Conservation (phyloP, 1,140 invertebrate genomes). For the Drosophila aff. region DNA sequence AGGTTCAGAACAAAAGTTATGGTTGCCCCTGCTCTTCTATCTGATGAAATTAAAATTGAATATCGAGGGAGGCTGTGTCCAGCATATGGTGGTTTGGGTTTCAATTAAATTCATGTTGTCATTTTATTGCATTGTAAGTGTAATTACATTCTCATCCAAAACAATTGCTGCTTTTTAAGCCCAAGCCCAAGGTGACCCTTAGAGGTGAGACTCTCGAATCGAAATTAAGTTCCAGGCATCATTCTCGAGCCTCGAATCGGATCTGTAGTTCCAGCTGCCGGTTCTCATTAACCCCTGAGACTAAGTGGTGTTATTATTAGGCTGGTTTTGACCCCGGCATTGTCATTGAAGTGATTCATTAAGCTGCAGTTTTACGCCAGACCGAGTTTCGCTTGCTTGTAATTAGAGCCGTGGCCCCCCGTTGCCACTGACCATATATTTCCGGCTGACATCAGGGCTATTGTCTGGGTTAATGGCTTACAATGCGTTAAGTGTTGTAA, state of each 20-base stretch:
- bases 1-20: neutral
- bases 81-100: too few relatives aligned
- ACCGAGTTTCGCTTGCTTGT: slow-evolving; percentile 44
- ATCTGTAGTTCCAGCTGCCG: slow-evolving; percentile 11
- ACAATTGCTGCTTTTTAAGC: neutral
- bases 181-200: slow-evolving; percentile 20
- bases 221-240: slow-evolving; percentile 3
- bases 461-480: slow-evolving; percentile 60
- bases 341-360: slow-evolving; percentile 73
- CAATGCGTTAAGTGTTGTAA: slow-evolving; percentile 55
- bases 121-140: slow-evolving; percentile 9
- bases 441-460: slow-evolving; percentile 54
- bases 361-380: slow-evolving; percentile 61
- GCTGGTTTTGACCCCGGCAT: slow-evolving; percentile 37
- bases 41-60: neutral
- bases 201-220: neutral
- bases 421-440: slow-evolving; percentile 29
- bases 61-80: neutral
- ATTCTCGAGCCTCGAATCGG: slow-evolving; percentile 4
- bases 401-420: slow-evolving; percentile 53
- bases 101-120: slow-evolving; percentile 1
- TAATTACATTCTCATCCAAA: slow-evolving; percentile 16
- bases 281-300: slow-evolving; percentile 39
- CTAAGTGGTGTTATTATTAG: slow-evolving; percentile 41
- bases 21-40: too few relatives aligned